These are phyloP conservation scores for Irena cyanogastra DNA, from an alignment of 2,113 vertebrate species.

Conservation along the genomic window DNA sequence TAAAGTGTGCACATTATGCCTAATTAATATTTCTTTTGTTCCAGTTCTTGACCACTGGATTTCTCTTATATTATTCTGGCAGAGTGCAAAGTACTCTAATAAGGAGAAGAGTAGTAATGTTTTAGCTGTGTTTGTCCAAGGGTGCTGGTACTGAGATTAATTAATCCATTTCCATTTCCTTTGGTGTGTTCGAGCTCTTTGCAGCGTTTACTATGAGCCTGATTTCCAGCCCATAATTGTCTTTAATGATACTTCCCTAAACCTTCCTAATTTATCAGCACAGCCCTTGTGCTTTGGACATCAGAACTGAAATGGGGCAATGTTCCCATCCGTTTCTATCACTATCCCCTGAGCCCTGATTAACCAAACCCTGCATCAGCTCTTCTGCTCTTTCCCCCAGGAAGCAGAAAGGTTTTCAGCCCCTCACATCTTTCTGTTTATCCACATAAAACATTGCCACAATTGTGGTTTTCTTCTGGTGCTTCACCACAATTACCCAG, in stretches of 20 bases:
- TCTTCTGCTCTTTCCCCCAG: background rate
- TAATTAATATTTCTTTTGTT: background rate
- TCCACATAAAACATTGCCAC: background rate
- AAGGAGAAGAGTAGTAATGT: background rate
- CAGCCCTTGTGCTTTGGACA: background rate
- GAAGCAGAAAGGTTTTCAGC: background rate
- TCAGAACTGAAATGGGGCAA: background rate
- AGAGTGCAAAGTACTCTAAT: background rate
- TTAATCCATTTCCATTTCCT: background rate
- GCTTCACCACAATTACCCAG: background rate
- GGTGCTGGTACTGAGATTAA: background rate
- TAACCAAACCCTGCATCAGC: conserved; percentile 9
- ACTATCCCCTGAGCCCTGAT: background rate
- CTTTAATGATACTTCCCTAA: background rate
- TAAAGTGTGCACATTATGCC: background rate
- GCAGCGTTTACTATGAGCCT: background rate
- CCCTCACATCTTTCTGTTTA: background rate
- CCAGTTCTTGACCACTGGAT: background rate
- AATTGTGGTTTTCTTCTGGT: background rate
- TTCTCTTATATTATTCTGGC: background rate
- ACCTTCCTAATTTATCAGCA: background rate
- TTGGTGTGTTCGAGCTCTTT: background rate
- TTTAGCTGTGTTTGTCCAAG: background rate
- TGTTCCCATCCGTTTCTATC: background rate
- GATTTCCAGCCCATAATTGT: background rate